A percentile compares a stretch with the other conserved stretches of the same genome.
These are phyloP conservation scores for Alcis repandata DNA, from an alignment of 2,888 invertebrate genomes.

Conservation along the genomic window DNA sequence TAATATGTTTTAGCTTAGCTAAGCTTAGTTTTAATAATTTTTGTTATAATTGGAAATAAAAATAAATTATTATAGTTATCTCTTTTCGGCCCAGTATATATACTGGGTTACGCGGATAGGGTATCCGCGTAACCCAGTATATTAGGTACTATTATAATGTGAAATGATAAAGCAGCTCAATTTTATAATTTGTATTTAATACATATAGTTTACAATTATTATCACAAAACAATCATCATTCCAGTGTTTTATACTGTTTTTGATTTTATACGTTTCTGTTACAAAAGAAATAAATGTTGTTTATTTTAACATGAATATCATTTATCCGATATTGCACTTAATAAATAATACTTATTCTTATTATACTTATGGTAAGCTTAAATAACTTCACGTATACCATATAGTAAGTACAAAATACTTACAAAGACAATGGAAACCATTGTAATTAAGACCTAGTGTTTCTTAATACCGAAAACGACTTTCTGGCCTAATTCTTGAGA, in stretches of 20 bases:
- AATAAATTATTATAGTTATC: too few relatives aligned
- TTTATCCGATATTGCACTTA: constrained; percentile 16
- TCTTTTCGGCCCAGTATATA: too few relatives aligned
- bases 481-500: constrained; percentile 35
- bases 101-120: too few relatives aligned
- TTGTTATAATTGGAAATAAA: too few relatives aligned
- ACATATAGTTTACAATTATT: constrained; percentile 25
- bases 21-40: too few relatives aligned
- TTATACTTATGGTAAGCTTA: not conserved
- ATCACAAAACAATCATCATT: constrained; percentile 19
- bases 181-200: constrained; percentile 27
- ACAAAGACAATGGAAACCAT: not conserved
- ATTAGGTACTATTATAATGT: too few relatives aligned
- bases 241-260: constrained; percentile 17
- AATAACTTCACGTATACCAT: not conserved
- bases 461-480: constrained; percentile 29
- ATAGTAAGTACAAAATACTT: not conserved
- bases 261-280: constrained; percentile 5
- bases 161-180: constrained; percentile 16
- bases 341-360: not conserved
- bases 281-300: constrained; percentile 24
- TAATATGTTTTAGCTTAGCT: too few relatives aligned
- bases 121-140: too few relatives aligned
- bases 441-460: constrained; percentile 8
- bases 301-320: constrained; percentile 16